Conservation (phyloP, 2,113 vertebrate species). For the Hystrix brachyura region DNA sequence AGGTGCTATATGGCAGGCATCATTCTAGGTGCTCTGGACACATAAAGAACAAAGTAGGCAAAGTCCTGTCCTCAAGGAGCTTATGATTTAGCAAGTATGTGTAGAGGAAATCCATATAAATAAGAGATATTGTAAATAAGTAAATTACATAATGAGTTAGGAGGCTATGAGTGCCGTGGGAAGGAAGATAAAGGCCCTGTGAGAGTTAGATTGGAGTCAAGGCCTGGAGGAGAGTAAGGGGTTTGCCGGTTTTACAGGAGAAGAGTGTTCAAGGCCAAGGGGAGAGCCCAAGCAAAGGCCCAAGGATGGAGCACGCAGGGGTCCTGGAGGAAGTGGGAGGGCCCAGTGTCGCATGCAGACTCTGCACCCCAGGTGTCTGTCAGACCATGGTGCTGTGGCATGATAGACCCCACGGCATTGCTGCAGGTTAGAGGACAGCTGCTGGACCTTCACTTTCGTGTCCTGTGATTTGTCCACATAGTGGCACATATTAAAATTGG, state of each 20-base stretch:
- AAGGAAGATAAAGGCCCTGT: not conserved
- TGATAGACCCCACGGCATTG: accelerated
- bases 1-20: not conserved
- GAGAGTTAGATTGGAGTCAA: not conserved
- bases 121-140: not conserved
- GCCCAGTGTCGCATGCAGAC: accelerated
- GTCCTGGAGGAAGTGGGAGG: accelerated
- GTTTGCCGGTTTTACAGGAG: not conserved
- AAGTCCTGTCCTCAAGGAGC: not conserved
- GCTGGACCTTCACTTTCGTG: not conserved
- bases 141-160: not conserved
- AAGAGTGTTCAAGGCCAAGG: not conserved
- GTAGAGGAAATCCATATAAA: not conserved
- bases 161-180: not conserved
- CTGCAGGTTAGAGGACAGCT: too few species aligned
- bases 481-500: not conserved
- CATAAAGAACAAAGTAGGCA: not conserved
- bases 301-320: not conserved
- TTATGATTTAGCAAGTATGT: not conserved
- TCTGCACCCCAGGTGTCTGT: not conserved
- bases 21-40: not conserved
- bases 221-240: not conserved
- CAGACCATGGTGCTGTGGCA: accelerated
- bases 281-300: not conserved
- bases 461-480: not conserved